Evolutionary conservation across 2,113 vertebrate genomes (phyloP), one percentile per base, ranked within the genome.

Genomic region (Clinocottus analis): DNA sequence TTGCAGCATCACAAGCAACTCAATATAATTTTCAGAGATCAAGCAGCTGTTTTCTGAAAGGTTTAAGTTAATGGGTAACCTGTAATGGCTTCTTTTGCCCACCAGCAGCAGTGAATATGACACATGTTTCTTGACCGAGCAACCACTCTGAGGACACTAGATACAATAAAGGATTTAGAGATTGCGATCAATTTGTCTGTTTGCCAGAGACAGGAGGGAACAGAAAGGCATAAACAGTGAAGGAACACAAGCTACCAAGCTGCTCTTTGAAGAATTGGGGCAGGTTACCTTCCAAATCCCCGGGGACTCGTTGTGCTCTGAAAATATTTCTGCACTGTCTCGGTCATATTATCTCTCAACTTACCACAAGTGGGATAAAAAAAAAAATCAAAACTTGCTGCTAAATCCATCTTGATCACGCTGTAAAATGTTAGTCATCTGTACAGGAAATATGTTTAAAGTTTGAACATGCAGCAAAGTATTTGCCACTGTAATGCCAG

Each of bases 211-310:
- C n/a, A 61, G 8, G 19, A 14, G 59, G 19, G 64, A 49, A 70
- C 35, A 51, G 19, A 41, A n/a, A 65, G 60, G 51, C 7, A 41
- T 66, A 62, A 72, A 72, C 72, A 80, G 33, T 55, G 1, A 31
- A 53, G 31, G 56, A 80, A 85, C 72, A 66, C 47, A 31, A 13
- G 55, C 77, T 63, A 39, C 23, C 64, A 25, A 74, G 58, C 12
- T 61, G 37, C 47, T 55, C 37, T 31, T 19, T 27, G n/a, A 10
- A 45, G 3, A 35, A 17, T 19, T 4, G 2, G 17, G n/a, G 5
- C 2, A 14, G 5, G 49, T 55, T 43, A 31, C 66, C 13, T 13
- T 41, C 2, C 23, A 19, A 21, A 55, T 12, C 45, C 27, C 3
- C 45, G 27, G 27, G 55, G 35, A 62, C 25, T 60, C 12, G 0